phyloP scores from a whole-genome alignment of 2,113 vertebrate species.

The Myiozetetes cayanensis region DNA sequence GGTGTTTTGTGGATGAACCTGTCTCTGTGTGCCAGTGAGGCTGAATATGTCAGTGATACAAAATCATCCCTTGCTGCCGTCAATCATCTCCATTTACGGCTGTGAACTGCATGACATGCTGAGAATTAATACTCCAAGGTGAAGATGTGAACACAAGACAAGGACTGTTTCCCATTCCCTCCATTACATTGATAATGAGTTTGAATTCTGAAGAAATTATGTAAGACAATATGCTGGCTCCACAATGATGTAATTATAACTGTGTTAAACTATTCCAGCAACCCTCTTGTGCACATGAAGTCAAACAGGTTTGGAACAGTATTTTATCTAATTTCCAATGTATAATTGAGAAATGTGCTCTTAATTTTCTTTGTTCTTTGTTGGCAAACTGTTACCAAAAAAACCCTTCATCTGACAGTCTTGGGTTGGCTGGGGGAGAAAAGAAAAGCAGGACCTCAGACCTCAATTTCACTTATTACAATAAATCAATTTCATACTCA shows the following conservation, averaged over 20 bases:
- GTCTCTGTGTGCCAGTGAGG: background rate
- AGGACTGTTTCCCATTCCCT: background rate
- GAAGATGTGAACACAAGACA: background rate
- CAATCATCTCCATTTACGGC: background rate
- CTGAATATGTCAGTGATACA: background rate
- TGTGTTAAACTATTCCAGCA: background rate
- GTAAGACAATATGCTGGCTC: background rate
- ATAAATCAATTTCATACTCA: conserved; percentile 78
- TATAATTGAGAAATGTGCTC: conserved; percentile 30
- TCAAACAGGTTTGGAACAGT: conserved; percentile 15
- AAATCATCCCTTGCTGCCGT: background rate
- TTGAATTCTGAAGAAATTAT: background rate
- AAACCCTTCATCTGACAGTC: background rate
- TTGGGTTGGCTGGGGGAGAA: conserved; percentile 41
- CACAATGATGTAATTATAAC: background rate
- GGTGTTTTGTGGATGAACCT: background rate
- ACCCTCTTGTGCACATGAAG: background rate
- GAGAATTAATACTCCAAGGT: background rate
- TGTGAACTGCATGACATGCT: background rate
- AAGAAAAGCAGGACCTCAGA: conserved; percentile 60
- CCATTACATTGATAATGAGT: background rate
- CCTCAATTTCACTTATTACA: conserved; percentile 74
- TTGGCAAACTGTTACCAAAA: conserved; percentile 52
- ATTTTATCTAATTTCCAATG: conserved; percentile 32
- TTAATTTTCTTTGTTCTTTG: conserved; percentile 57